Percentiles rank a stretch among this genome's conserved stretches.
These are phyloP conservation scores for Parochlus steinenii DNA, from an alignment of 2,888 invertebrate species.

Conservation along the genomic window DNA sequence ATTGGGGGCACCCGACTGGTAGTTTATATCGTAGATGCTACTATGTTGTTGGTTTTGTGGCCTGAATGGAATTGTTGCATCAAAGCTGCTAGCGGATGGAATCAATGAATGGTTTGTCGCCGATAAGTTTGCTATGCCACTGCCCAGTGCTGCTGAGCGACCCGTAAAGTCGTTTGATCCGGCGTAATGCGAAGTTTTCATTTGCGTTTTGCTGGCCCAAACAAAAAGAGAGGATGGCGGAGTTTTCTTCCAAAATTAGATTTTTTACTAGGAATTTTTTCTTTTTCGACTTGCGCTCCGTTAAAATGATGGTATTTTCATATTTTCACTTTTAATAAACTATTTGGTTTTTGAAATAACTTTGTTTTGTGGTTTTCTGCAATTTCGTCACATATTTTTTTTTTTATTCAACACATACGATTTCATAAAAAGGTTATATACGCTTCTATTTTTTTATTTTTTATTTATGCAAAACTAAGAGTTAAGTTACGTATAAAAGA, in stretches of 20 bases:
- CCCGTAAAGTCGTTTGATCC: constrained; percentile 21
- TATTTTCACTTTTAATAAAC: background rate
- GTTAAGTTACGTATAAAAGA: too few species aligned
- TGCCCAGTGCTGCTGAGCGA: constrained; percentile 20
- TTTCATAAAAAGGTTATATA: too few species aligned
- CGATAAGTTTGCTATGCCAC: constrained; percentile 15
- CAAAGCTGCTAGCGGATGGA: background rate
- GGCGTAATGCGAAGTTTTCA: constrained; percentile 22
- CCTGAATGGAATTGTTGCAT: too few species aligned
- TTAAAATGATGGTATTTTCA: constrained; percentile 3
- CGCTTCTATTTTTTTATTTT: too few species aligned
- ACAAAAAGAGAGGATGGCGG: background rate
- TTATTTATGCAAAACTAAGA: too few species aligned
- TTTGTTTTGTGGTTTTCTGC: background rate
- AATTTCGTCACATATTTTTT: too few species aligned
- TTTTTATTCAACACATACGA: too few species aligned
- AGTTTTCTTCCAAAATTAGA: background rate
- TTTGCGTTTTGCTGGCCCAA: constrained; percentile 16
- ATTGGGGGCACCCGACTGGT: too few species aligned
- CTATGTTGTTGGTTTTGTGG: too few species aligned
- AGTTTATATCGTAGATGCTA: too few species aligned
- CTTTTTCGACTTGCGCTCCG: constrained; percentile 9
- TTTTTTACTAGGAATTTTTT: constrained; percentile 3
- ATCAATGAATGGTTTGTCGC: constrained; percentile 9
- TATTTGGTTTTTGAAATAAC: background rate